A percentile compares a stretch with the other conserved stretches of the same genome.
These are phyloP conservation scores for Lethocerus indicus DNA, from an alignment of 1,140 invertebrate genomes.

Conservation along the genomic window DNA sequence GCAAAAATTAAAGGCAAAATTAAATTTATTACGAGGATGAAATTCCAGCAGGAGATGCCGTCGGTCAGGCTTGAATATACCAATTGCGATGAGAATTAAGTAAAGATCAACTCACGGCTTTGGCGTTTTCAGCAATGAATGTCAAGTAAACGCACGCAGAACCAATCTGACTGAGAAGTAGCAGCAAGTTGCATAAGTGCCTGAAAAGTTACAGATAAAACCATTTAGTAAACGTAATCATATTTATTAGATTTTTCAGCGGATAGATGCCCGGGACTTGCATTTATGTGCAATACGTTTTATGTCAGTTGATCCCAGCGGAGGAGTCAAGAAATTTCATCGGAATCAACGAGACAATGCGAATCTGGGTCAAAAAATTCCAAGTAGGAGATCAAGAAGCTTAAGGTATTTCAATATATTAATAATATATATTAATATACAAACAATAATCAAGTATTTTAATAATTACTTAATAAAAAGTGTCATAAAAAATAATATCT, in stretches of 20 bases:
- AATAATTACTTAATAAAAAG: not conserved
- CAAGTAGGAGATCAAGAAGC: not conserved
- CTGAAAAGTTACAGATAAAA: not conserved
- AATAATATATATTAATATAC: too few species aligned
- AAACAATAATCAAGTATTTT: too few species aligned
- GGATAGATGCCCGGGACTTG: not conserved
- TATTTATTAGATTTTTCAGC: not conserved
- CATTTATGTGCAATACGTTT: not conserved
- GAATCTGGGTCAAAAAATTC: not conserved
- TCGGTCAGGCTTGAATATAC: not conserved
- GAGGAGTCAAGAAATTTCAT: too few species aligned
- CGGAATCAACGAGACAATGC: too few species aligned
- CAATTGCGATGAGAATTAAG: not conserved
- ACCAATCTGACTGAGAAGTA: slow-evolving; percentile 2
- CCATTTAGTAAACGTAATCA: not conserved
- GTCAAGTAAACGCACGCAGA: slow-evolving; percentile 1
- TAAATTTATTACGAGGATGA: not conserved
- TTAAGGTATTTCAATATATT: too few species aligned
- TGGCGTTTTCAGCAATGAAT: slow-evolving; percentile 1
- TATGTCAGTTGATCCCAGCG: too few species aligned
- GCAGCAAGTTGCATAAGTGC: not conserved
- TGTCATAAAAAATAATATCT: not conserved
- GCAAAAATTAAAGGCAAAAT: not conserved
- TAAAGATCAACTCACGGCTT: slow-evolving; percentile 4
- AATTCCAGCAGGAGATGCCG: not conserved